Conservation (phyloP, 2,113 vertebrate species). For the Chaenogobius annularis region DNA sequence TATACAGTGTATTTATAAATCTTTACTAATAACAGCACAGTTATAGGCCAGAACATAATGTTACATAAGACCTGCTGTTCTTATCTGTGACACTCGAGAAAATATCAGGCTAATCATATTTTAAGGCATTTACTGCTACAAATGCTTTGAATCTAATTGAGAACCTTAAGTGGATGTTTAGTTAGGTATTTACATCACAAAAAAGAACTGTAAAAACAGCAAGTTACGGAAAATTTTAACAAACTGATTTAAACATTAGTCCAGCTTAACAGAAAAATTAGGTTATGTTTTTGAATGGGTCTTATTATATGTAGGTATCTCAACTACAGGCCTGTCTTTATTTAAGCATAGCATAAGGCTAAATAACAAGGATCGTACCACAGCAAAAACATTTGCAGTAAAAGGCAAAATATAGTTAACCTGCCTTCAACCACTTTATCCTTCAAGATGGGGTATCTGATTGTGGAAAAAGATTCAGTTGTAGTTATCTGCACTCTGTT, state of each 20-base stretch:
- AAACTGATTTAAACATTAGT: too few species aligned
- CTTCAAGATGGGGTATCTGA: neutral
- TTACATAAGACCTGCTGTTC: neutral
- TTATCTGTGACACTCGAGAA: neutral
- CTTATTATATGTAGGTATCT: neutral
- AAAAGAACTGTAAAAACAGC: too few species aligned
- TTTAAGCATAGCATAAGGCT: neutral
- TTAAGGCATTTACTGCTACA: neutral
- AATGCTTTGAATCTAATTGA: too few species aligned
- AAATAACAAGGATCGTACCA: neutral
- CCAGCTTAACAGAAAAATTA: too few species aligned
- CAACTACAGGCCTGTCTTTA: neutral
- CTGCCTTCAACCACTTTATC: slow-evolving; percentile 48
- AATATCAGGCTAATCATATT: neutral
- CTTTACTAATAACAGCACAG: neutral
- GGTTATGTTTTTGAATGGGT: neutral
- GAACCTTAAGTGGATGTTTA: too few species aligned
- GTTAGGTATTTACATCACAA: too few species aligned
- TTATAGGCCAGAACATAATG: neutral
- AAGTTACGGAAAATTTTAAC: too few species aligned
- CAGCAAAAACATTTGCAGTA: neutral
- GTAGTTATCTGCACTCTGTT: too few species aligned
- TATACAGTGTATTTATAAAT: neutral
- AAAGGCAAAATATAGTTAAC: neutral
- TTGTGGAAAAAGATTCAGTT: too few species aligned